A percentile compares a stretch with the other conserved stretches of the same genome.
These are phyloP conservation scores for Chrysotoxum bicinctum DNA, from an alignment of 2,888 invertebrate species.

Conservation along the genomic window DNA sequence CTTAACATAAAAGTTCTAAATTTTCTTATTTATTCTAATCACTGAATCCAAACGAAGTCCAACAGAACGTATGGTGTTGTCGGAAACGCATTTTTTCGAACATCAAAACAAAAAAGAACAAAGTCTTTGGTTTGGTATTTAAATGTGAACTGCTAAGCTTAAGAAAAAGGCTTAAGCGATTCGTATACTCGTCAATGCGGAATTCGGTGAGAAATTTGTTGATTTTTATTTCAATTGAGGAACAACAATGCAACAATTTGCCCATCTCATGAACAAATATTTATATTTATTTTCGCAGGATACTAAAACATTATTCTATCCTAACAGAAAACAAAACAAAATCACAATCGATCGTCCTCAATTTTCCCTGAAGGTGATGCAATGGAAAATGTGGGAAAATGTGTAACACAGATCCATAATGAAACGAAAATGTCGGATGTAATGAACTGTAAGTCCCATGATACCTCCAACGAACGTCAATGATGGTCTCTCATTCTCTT, in stretches of 20 bases:
- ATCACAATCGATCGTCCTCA: conserved; percentile 27
- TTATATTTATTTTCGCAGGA: not conserved
- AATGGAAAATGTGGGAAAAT: conserved; percentile 23
- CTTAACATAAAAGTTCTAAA: too few species aligned
- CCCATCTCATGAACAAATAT: not conserved
- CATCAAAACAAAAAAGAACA: too few species aligned
- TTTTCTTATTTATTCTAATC: too few species aligned
- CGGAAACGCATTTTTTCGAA: too few species aligned
- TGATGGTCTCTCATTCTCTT: conserved; percentile 10
- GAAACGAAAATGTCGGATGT: conserved; percentile 38
- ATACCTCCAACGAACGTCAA: conserved; percentile 31
- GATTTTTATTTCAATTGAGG: not conserved
- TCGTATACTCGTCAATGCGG: too few species aligned
- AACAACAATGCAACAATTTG: not conserved
- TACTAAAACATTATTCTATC: not conserved
- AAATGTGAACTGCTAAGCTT: too few species aligned
- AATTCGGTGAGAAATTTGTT: not conserved
- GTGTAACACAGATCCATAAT: conserved; percentile 27
- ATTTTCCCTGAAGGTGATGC: conserved; percentile 27
- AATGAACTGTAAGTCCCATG: conserved; percentile 46
- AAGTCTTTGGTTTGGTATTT: too few species aligned
- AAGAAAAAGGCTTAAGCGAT: too few species aligned
- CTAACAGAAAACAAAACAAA: not conserved
- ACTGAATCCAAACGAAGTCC: too few species aligned
- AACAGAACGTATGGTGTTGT: too few species aligned